A percentile compares a stretch with the other conserved stretches of the same genome.
Conservation (phyloP, 2,888 invertebrate species). For the Strigamia transsilvanica region DNA sequence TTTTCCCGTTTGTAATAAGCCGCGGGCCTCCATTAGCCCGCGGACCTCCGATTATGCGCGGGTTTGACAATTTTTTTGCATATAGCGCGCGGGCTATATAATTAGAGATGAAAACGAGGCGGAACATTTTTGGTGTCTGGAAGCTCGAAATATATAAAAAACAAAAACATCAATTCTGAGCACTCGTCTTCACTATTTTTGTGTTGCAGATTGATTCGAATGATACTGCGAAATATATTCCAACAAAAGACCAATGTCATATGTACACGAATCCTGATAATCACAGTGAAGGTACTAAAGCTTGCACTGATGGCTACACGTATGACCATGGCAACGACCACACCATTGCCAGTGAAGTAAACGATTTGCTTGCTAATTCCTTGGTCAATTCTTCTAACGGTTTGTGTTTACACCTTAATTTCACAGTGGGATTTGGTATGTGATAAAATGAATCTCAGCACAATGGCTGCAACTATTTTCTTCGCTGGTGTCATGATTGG, state of each 20-base stretch:
- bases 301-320: neutral
- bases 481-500: constrained; percentile 60
- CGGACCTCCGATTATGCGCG: no score
- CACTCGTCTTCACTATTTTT: no score
- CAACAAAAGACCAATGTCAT: neutral
- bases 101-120: no score
- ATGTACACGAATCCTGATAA: neutral
- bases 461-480: constrained; percentile 63
- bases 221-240: no score
- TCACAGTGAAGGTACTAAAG: neutral
- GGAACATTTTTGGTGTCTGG: no score
- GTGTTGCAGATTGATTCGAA: no score
- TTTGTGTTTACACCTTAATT: neutral
- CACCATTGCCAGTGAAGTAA: constrained; percentile 12
- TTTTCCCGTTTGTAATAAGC: no score
- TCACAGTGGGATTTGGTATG: constrained; percentile 65
- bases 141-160: no score
- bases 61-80: no score
- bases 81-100: no score
- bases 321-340: neutral
- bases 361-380: neutral
- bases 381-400: neutral
- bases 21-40: no score
- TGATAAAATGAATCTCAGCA: constrained; percentile 61
- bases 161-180: no score